phyloP scores from a whole-genome alignment of 92 coral and sea anemone genomes.

The Epizoanthus scotinus region DNA sequence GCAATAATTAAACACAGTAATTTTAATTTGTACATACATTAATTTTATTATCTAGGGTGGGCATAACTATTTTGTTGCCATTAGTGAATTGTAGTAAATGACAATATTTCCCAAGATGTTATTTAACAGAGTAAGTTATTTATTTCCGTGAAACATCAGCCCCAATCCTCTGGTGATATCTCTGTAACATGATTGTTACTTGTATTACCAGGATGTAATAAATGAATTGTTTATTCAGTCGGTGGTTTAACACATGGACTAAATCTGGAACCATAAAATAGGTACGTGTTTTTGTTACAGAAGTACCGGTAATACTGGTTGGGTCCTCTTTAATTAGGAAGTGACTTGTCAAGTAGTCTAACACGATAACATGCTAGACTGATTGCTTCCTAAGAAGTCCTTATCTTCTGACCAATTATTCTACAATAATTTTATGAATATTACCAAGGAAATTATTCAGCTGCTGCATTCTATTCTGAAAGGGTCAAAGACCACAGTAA shows the following conservation, averaged over 20 bases:
- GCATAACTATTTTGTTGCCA: not conserved
- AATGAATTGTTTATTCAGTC: not conserved
- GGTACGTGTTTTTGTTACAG: conserved; percentile 3
- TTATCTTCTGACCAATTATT: no score
- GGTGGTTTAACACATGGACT: not conserved
- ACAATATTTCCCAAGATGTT: conserved; percentile 12
- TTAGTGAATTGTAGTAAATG: conserved; percentile 15
- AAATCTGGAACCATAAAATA: not conserved
- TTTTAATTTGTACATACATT: conserved; percentile 38
- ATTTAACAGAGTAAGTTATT: conserved; percentile 44
- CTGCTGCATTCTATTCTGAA: no score
- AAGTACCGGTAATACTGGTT: not conserved
- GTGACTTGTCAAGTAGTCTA: no score
- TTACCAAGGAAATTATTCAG: no score
- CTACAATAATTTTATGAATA: no score
- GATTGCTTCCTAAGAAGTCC: no score
- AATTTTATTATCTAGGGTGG: conserved; percentile 19
- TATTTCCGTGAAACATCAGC: conserved; percentile 17
- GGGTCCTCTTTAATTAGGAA: conserved; percentile 1
- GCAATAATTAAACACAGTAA: not conserved
- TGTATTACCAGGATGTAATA: conserved; percentile 8
- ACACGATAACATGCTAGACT: not conserved
- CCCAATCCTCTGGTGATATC: not conserved
- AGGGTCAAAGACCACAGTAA: no score
- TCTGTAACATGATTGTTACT: not conserved